Conservation (phyloP, 2,113 vertebrate species). For the Pardalotus punctatus region DNA sequence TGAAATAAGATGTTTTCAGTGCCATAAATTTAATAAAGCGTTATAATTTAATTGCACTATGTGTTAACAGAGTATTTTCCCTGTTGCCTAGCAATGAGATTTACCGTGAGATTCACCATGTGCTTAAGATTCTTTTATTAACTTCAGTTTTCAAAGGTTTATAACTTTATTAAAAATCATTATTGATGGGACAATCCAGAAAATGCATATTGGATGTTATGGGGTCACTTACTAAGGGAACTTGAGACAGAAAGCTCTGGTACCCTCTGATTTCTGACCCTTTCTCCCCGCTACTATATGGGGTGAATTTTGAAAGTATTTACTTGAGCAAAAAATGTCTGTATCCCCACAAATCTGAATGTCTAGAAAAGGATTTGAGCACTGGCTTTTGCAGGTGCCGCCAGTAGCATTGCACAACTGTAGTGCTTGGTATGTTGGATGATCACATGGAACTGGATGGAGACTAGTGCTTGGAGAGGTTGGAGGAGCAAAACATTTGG, state of each 20-base stretch:
- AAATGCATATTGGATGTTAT: neutral
- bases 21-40: neutral
- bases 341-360: neutral
- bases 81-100: slow-evolving; percentile 47
- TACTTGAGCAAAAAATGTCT: neutral
- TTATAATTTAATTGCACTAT: slow-evolving; percentile 19
- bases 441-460: neutral
- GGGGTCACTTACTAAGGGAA: neutral
- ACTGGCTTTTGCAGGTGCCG: rapidly evolving
- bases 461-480: neutral
- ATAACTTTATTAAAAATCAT: slow-evolving; percentile 1
- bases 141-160: slow-evolving; percentile 1
- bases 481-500: neutral
- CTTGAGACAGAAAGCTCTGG: neutral
- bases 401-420: rapidly evolving
- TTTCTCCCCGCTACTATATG: rapidly evolving
- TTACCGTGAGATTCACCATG: slow-evolving; percentile 16
- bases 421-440: neutral
- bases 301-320: neutral
- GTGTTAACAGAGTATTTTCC: slow-evolving; percentile 24
- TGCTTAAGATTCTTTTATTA: slow-evolving; percentile 14
- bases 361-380: neutral
- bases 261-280: neutral
- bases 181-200: neutral
- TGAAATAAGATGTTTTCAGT: neutral